A percentile compares a stretch with the other conserved stretches of the same genome.
These are phyloP conservation scores for Luidia sarsii DNA, from an alignment of 53 echinoderm and acorn worm genomes.

Conservation along the genomic window DNA sequence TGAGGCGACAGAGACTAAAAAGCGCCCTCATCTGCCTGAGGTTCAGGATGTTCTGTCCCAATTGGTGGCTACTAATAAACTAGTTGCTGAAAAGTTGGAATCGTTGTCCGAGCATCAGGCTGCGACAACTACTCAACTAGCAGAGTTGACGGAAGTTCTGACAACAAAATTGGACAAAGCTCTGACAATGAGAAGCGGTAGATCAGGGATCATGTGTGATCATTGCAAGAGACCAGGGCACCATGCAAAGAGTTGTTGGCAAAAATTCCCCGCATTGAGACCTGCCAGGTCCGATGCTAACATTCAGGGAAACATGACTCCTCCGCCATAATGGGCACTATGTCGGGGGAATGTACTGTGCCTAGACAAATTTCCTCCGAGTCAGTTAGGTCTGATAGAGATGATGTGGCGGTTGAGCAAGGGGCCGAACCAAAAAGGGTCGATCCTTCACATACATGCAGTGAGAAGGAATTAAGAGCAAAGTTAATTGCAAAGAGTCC, in stretches of 20 bases:
- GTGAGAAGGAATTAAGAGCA: conserved; percentile 3
- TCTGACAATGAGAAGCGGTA: not conserved
- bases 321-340: conserved; percentile 15
- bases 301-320: conserved; percentile 6
- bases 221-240: not conserved
- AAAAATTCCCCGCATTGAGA: not conserved
- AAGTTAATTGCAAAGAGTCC: conserved; percentile 12
- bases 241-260: conserved; percentile 12
- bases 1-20: not conserved
- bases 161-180: conserved; percentile 1
- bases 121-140: not conserved
- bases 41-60: conserved; percentile 11
- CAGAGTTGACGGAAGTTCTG: conserved; percentile 10
- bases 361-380: not conserved
- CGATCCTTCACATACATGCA: not conserved
- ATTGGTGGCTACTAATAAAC: conserved; percentile 7
- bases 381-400: not conserved
- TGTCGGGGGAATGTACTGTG: conserved; percentile 5
- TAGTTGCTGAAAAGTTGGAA: not conserved
- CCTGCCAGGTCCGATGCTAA: not conserved
- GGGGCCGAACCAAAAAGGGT: not conserved
- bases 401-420: not conserved
- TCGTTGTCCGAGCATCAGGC: not conserved
- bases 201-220: conserved; percentile 5
- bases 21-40: not conserved